These are phyloP conservation scores for Mesoligia furuncula DNA, from an alignment of 2,888 invertebrate species.

Conservation along the genomic window DNA sequence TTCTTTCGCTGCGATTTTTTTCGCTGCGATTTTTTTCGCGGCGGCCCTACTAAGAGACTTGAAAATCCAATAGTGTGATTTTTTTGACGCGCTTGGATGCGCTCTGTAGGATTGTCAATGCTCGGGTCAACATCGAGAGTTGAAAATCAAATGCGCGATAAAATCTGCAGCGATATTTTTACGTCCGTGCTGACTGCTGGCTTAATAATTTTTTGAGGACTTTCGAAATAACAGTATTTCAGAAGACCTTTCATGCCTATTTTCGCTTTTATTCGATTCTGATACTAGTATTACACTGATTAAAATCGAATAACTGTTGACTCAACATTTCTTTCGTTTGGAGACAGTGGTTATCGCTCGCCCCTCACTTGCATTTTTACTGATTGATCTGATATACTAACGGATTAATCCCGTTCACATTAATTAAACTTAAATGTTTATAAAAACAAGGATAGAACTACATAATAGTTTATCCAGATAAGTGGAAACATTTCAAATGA, in stretches of 20 bases:
- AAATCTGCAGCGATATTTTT: background rate
- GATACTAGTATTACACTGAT: background rate
- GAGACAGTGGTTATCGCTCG: constrained; percentile 18
- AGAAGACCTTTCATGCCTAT: background rate
- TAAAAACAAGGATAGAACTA: constrained; percentile 15
- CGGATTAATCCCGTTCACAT: constrained; percentile 57
- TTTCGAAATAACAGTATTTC: background rate
- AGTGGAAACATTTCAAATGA: constrained; percentile 23
- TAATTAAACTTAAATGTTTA: background rate
- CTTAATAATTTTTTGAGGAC: background rate
- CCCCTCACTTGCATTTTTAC: constrained; percentile 1
- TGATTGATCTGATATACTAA: constrained; percentile 27
- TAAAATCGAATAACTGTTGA: background rate
- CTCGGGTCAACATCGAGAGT: background rate
- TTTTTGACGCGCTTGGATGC: background rate
- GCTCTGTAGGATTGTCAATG: background rate
- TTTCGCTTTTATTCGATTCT: background rate
- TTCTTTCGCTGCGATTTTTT: no score
- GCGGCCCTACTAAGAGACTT: background rate
- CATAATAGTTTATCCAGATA: constrained; percentile 7
- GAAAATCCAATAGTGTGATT: background rate
- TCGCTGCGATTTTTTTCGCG: no score
- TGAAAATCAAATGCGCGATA: background rate
- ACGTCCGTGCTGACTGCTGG: background rate
- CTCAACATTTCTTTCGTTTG: background rate